These are phyloP conservation scores for Punctoribates punctum DNA, from an alignment of 2,888 invertebrate genomes.

Conservation along the genomic window DNA sequence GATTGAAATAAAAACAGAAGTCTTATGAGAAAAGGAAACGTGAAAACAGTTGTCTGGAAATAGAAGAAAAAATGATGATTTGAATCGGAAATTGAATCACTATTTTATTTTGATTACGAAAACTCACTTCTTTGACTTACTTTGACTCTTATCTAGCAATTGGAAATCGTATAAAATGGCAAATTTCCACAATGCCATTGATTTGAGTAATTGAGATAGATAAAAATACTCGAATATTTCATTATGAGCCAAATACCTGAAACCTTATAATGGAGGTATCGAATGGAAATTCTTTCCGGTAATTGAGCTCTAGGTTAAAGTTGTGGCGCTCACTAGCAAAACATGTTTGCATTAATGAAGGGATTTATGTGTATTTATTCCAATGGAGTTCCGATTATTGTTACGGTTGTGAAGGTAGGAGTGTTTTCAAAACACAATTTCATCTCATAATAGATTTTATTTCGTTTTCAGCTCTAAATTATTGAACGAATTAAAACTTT, in stretches of 20 bases:
- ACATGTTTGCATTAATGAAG: background rate
- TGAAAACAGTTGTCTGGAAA: background rate
- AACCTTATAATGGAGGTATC: no score
- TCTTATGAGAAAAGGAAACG: no score
- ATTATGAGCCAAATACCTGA: no score
- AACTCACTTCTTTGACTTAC: background rate
- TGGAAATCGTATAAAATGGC: no score
- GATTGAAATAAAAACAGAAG: no score
- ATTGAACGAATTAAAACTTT: conserved; percentile 17
- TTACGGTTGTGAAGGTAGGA: background rate
- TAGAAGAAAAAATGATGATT: background rate
- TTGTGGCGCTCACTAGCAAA: background rate
- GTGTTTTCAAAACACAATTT: background rate
- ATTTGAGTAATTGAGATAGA: no score
- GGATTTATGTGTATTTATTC: background rate
- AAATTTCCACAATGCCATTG: no score
- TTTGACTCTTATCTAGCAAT: no score
- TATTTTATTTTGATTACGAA: background rate
- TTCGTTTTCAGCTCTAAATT: conserved; percentile 1
- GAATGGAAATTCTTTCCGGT: no score
- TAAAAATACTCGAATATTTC: no score
- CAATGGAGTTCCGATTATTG: no score
- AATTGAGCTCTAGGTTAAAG: background rate
- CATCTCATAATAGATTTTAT: conserved; percentile 12
- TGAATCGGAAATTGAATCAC: background rate